These are phyloP conservation scores for Drosophila equinoxialis DNA, from an alignment of 1,140 invertebrate species.

Conservation along the genomic window DNA sequence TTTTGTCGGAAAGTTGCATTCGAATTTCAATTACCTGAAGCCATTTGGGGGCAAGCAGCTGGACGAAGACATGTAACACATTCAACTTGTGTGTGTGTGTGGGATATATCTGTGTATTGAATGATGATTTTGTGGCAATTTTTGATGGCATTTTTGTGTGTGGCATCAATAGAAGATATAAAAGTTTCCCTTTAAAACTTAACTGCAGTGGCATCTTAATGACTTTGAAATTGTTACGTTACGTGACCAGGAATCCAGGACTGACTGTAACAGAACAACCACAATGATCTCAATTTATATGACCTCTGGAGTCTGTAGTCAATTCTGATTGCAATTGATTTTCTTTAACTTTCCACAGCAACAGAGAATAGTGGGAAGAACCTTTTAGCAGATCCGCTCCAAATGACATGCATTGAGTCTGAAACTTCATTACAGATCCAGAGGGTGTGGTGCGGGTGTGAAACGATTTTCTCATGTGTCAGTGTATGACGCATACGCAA, in stretches of 20 bases:
- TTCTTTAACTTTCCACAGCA: conserved; percentile 35
- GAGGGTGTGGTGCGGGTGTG: neutral
- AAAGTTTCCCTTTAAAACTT: conserved; percentile 38
- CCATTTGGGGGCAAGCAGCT: conserved; percentile 33
- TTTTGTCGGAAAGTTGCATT: conserved; percentile 46
- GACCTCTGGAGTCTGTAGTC: conserved; percentile 21
- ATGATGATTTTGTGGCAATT: conserved; percentile 53
- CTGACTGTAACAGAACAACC: conserved; percentile 20
- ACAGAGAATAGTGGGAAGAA: conserved; percentile 12
- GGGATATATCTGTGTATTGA: conserved; percentile 32
- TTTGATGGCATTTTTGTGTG: conserved; percentile 39
- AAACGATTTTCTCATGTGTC: conserved; percentile 25
- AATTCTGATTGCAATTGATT: conserved; percentile 51
- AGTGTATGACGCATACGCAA: conserved; percentile 46
- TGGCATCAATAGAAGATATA: conserved; percentile 42
- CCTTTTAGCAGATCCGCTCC: conserved; percentile 38
- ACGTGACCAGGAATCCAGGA: conserved; percentile 42
- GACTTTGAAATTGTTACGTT: conserved; percentile 63
- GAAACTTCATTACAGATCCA: conserved; percentile 37
- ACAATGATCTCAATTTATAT: conserved; percentile 64
- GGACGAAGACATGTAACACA: conserved; percentile 5
- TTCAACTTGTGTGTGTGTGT: neutral
- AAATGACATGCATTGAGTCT: conserved; percentile 41
- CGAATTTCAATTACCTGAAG: conserved; percentile 59
- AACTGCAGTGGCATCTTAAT: conserved; percentile 54